A percentile compares a stretch with the other conserved stretches of the same genome.
phyloP scores from a whole-genome alignment of 2,888 invertebrate genomes.

The Neria commutata region DNA sequence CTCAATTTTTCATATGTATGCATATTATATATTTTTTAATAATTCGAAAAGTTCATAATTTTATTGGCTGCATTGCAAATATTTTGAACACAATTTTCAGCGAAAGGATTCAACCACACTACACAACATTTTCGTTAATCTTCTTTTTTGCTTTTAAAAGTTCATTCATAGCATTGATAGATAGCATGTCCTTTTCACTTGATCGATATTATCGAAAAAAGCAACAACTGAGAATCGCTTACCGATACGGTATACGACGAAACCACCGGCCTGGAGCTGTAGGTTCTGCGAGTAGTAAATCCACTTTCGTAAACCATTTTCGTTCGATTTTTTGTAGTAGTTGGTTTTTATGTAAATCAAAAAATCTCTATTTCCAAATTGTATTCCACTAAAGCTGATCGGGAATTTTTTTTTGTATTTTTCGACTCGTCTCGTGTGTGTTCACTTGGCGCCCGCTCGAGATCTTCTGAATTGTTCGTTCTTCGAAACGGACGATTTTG shows the following conservation, averaged over 20 bases:
- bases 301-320: slow-evolving; percentile 93
- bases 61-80: slow-evolving; percentile 30
- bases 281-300: slow-evolving; percentile 87
- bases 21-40: neutral
- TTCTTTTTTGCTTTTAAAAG: neutral
- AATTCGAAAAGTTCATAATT: neutral
- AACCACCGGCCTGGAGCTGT: slow-evolving; percentile 70
- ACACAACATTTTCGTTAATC: slow-evolving; percentile 32
- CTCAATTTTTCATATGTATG: neutral
- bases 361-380: slow-evolving; percentile 28
- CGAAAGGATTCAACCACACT: slow-evolving; percentile 43
- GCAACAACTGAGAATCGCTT: slow-evolving; percentile 63
- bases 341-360: slow-evolving; percentile 17
- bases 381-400: slow-evolving; percentile 16
- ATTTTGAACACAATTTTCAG: slow-evolving; percentile 37
- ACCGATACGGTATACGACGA: slow-evolving; percentile 82
- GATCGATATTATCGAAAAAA: slow-evolving; percentile 6
- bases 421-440: slow-evolving; percentile 47
- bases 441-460: slow-evolving; percentile 62
- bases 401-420: slow-evolving; percentile 10
- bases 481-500: slow-evolving; percentile 50
- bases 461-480: slow-evolving; percentile 55
- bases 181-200: neutral
- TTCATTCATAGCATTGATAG: neutral
- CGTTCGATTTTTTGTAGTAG: slow-evolving; percentile 39